Conservation (phyloP, 2,888 invertebrate species). For the Ctena decussata region DNA sequence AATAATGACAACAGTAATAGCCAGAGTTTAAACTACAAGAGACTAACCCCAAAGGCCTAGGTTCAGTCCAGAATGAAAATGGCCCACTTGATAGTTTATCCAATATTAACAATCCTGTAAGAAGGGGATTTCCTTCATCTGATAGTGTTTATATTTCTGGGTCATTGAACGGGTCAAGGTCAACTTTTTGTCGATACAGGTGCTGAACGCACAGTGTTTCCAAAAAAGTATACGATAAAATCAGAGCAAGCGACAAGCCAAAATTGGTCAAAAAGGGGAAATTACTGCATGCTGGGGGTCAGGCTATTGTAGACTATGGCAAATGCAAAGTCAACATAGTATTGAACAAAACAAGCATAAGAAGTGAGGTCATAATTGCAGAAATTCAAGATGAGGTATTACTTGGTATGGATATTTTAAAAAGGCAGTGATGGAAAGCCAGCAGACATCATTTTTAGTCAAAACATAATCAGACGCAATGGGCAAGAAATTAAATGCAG, state of each 20-base stretch:
- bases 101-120: neutral
- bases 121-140: slow-evolving; percentile 20
- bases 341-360: slow-evolving; percentile 4
- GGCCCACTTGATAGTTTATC: neutral
- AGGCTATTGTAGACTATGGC: slow-evolving; percentile 10
- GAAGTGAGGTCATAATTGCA: slow-evolving; percentile 14
- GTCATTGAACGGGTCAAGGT: slow-evolving; percentile 4
- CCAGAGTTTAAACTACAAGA: slow-evolving; percentile 42
- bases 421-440: slow-evolving; percentile 22
- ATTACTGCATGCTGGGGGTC: slow-evolving; percentile 30
- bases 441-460: too few relatives aligned
- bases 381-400: too few relatives aligned
- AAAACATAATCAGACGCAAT: slow-evolving; percentile 19
- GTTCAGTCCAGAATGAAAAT: slow-evolving; percentile 21
- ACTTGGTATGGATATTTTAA: slow-evolving; percentile 31
- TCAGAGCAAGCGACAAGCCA: slow-evolving; percentile 17
- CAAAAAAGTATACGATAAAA: slow-evolving; percentile 16
- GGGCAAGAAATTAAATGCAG: slow-evolving; percentile 25
- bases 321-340: slow-evolving; percentile 9
- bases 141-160: slow-evolving; percentile 30
- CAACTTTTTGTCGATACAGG: slow-evolving; percentile 29
- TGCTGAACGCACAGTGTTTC: slow-evolving; percentile 23
- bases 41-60: too few relatives aligned
- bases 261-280: slow-evolving; percentile 19
- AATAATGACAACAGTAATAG: neutral